Base-by-base conservation (phyloP, 2,888 invertebrate species). In the Zele albiditarsus region DNA sequence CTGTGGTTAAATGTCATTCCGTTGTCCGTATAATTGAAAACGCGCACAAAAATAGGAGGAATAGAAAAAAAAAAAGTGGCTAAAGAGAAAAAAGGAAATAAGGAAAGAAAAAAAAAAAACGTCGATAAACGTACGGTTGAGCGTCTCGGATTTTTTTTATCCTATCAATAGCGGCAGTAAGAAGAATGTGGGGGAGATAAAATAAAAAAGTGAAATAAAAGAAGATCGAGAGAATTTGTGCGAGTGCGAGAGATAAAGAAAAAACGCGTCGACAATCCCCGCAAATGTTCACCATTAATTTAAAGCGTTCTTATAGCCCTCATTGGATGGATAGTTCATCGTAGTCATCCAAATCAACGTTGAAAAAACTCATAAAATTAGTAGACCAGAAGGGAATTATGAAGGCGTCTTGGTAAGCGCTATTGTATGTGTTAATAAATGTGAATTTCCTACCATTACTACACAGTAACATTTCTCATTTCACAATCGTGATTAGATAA, bases 211-310 rank as follows among this genome's bases (percentile, higher is more conserved):
- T 6, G 71, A 68, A 73, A 78, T 75, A 70, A 74, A 31, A 46
- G 1, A 27, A 10, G 14, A 14, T 3, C 20, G 27, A n/a, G 42
- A 62, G 62, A n/a, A n/a, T n/a, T n/a, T 46, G 27, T 5, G 20
- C 53, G 16, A 66, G 58, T 73, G 53, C 49, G 49, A 78, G 78
- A 73, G 77, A 74, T 70, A 42, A 28, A 60, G 67, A 75, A 77
- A 77, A 65, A 79, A 66, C 74, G 74, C 77, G 82, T 84, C 82
- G 77, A 80, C 83, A 82, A 84, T 84, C 79, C 77, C 74, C 69
- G 80, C 80, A 82, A 85, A 84, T 82, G 81, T 73, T 74, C 66
- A 79, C 81, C 82, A 84, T 86, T 84, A 84, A 83, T 83, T 84
- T 81, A 76, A 80, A 75, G 78, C 75, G 78, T 78, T 79, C 69